phyloP scores from a whole-genome alignment of 2,797 vertebrate species.

The Hemitrygon akajei region DNA sequence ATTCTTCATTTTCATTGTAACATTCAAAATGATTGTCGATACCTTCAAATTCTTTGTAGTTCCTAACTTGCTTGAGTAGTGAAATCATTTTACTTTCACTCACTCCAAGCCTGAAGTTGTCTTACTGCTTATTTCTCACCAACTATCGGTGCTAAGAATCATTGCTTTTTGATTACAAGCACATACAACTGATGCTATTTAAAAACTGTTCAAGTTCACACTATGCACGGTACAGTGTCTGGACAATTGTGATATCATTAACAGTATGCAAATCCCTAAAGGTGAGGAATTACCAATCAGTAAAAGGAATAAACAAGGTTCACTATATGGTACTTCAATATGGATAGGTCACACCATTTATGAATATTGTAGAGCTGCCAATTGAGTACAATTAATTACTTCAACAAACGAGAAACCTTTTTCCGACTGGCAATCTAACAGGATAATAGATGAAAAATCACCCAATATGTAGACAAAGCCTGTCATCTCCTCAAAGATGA shows the following conservation, averaged over 20 bases:
- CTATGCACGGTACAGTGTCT: no score
- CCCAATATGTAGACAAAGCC: background rate
- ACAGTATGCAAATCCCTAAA: background rate
- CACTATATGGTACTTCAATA: background rate
- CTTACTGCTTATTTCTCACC: no score
- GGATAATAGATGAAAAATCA: background rate
- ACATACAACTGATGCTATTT: no score
- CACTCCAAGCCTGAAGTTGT: no score
- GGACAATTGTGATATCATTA: background rate
- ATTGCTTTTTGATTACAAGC: no score
- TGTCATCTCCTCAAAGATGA: constrained; percentile 17
- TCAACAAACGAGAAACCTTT: background rate
- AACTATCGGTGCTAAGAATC: no score
- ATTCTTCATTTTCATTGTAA: no score
- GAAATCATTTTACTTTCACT: no score
- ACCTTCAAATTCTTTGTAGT: no score
- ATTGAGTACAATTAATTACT: background rate
- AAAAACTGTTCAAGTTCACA: no score
- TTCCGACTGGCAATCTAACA: background rate
- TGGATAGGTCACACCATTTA: background rate
- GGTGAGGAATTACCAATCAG: background rate
- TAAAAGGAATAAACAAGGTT: background rate
- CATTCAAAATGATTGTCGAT: no score
- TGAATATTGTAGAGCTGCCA: background rate
- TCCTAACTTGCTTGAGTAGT: no score